A percentile compares a stretch with the other conserved stretches of the same genome.
Evolutionary conservation across 2,888 invertebrate genomes (phyloP).

Genomic region (Drosophila demipolita): DNA sequence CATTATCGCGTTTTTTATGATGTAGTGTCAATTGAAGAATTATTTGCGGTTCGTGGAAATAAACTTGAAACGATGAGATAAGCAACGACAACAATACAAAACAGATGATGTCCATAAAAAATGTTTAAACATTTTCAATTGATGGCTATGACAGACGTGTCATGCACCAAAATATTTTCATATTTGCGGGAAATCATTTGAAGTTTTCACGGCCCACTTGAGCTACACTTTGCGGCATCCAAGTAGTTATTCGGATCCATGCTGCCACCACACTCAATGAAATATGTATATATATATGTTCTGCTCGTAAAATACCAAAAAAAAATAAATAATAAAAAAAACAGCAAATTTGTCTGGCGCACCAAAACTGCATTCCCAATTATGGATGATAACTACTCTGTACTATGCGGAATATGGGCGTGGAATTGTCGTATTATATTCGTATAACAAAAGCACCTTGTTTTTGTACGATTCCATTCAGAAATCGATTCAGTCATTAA

Average conservation of each 20-base stretch:
- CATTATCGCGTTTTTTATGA: conserved; percentile 30
- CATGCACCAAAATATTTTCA: conserved; percentile 13
- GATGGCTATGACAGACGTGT: conserved; percentile 4
- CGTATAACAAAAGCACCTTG: conserved; percentile 48
- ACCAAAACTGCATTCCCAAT: conserved; percentile 63
- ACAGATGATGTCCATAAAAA: conserved; percentile 38
- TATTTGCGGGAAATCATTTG: conserved; percentile 10
- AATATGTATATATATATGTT: conserved; percentile 69
- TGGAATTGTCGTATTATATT: conserved; percentile 54
- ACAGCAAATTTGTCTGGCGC: conserved; percentile 19
- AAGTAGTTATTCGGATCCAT: background rate
- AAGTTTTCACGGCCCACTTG: conserved; percentile 18
- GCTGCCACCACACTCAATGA: conserved; percentile 62
- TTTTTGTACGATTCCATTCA: conserved; percentile 48
- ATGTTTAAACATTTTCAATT: conserved; percentile 9
- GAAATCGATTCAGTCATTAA: conserved; percentile 68
- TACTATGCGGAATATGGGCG: conserved; percentile 23
- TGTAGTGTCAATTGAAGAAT: conserved; percentile 48
- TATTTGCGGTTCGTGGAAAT: conserved; percentile 52
- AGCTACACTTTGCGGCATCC: conserved; percentile 32
- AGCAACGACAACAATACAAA: conserved; percentile 31
- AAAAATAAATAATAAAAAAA: conserved; percentile 35
- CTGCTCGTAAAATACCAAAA: conserved; percentile 57
- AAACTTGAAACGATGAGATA: conserved; percentile 37
- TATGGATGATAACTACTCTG: conserved; percentile 36